These are phyloP conservation scores for Bubalus kerabau DNA, from an alignment of 2,113 vertebrate species.

Conservation along the genomic window DNA sequence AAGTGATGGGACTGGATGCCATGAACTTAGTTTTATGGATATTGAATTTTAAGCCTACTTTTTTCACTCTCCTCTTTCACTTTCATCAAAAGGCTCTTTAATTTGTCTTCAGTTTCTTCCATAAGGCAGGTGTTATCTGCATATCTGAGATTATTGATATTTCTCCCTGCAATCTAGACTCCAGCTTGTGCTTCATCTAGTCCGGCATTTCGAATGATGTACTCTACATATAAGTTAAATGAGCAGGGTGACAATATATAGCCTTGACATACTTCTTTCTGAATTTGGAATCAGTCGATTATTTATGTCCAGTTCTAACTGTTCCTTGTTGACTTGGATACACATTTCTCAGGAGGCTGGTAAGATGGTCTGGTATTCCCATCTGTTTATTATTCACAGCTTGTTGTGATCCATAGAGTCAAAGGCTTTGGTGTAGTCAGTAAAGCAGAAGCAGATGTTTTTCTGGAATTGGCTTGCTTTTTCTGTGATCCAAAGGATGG, in stretches of 20 bases:
- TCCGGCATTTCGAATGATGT: neutral
- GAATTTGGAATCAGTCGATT: too few relatives aligned
- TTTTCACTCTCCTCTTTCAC: neutral
- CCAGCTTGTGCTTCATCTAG: neutral
- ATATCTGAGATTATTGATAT: neutral
- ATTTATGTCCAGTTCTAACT: too few relatives aligned
- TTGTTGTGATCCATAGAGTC: neutral
- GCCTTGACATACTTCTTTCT: too few relatives aligned
- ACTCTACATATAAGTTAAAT: neutral
- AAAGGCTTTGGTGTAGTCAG: neutral
- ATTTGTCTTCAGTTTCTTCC: accelerated
- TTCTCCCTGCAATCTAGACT: neutral
- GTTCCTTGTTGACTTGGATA: too few relatives aligned
- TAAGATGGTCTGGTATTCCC: neutral
- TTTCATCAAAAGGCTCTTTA: neutral
- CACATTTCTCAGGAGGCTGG: too few relatives aligned
- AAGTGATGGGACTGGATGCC: too few relatives aligned
- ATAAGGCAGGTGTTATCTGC: neutral
- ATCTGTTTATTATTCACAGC: neutral
- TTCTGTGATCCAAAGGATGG: neutral
- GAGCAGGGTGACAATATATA: neutral
- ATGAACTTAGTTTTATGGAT: neutral
- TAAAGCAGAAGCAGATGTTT: neutral
- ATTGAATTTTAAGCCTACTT: neutral
- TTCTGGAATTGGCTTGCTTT: neutral